Base-by-base conservation (phyloP, 2,797 vertebrate genomes). In the Apogon talboti region DNA sequence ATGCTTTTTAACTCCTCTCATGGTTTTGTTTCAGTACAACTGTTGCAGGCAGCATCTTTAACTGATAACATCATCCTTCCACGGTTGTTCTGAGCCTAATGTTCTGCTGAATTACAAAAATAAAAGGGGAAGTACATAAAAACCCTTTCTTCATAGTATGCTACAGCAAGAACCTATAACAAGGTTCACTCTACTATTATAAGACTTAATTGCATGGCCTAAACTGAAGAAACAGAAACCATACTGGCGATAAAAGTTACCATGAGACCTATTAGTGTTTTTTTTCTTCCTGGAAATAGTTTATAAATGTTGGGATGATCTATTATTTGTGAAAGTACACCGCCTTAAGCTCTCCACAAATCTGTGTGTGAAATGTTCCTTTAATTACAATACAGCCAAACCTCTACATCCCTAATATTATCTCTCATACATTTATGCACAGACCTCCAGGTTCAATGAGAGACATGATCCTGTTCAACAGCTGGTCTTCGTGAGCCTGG, bases 381-480 rank as follows among this genome's bases (percentile, higher is more conserved):
- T 35, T 35, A 55, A 28, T 2, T 50, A 15, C 6, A 37, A 33
- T 3, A 24, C 18, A 54, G 21, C n/a, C 30, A 49, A 46, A 37
- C 19, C 14, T 43, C 14, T 11, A 19, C 9, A 46, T 16, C 6
- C 13, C 4, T 33, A 9, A n/a, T 1, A n/a, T 30, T 11, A 28
- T 24, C 13, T 57, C 16, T 42, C 55, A 3, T 46, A 47, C 53
- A 46, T 51, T 10, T 45, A 30, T 11, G 14, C 42, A 81, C 87
- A 43, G 16, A 92, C 91, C 94, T 0, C 95, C 93, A 0, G 97
- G 97, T 88, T 98, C 96, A 0, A 97, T 93, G 30, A 99, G 94
- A 0, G 93, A 95, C 85, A 97, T 59, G 66, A 99, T 96, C 76
- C 95, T 93, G 82, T 87, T 91, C 81, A 99, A 83, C 62, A 98